Evolutionary conservation across 2,797 vertebrate species (phyloP), one percentile per base, ranked within the genome.

Genomic region (Columba guinea): DNA sequence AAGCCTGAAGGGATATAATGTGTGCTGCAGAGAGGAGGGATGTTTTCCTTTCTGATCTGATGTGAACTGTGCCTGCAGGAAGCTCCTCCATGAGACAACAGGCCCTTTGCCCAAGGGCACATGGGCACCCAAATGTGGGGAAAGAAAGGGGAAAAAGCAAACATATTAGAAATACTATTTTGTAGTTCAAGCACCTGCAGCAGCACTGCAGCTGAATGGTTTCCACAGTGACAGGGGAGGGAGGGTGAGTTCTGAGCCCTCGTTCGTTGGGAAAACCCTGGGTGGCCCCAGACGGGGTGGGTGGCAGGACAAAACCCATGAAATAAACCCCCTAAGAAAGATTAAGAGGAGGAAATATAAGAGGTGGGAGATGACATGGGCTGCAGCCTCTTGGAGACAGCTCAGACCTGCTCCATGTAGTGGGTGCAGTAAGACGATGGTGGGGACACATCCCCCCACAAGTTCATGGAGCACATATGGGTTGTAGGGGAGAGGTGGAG

Each of bases 211-310:
- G 52, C 62, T 49, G 65, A 17, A 9, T 3, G 51, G 62, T 90
- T 87, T 76, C 93, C 67, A 39, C 9, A 32, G 76, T 5, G 8
- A 78, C 4, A 8, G 44, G 26, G 32, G 21, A 13, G 17, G 3
- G 8, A 3, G 8, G 1, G 11, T 24, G 44, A 20, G 44, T 20
- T 19, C 44, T 10, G 34, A 26, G 18, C 10, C 5, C 3, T 10
- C 0, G 2, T 4, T 7, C 28, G 32, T 7, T 2, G 4, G 37
- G 69, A 34, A 16, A 39, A 30, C 8, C 15, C 15, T 2, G 4
- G 55, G 55, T 2, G 7, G 24, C 26, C 30, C 0, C 4, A 9
- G 35, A 30, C 2, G 0, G 3, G 2, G 21, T 5, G 13, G 8
- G 14, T 14, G 12, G 30, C 32, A 16, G 35, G 55, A 22, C 1